Base-by-base conservation (phyloP, 2,888 invertebrate species). In the Macaria notata region DNA sequence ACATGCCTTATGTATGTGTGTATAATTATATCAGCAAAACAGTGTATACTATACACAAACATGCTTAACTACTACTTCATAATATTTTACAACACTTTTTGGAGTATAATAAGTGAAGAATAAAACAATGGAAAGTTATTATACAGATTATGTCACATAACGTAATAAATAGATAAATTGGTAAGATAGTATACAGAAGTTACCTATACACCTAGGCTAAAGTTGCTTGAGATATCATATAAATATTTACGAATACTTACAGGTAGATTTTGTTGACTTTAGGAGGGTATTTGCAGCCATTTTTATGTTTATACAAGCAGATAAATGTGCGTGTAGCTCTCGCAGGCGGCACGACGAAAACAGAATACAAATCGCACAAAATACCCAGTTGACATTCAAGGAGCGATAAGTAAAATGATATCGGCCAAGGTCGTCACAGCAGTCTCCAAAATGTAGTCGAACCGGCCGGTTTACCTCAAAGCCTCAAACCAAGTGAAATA, bases 221-320 rank as follows among this genome's bases (percentile, higher is more conserved):
- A 6, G 33, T 36, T 6, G 33, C 7, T 36, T 6, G 4, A 4
- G 5, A 6, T 36, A 36, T 36, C 7, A 6, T 36, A 36, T 36
- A 7, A 1, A 36, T 36, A 7, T 36, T 4, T 36, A 36, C 5
- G 7, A 3, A 43, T 46, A 83, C 86, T 86, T 79, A 88, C 88
- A 68, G 62, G 77, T 70, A 46, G 80, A 67, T 78, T 82, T 88
- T 0, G 81, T 68, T 9, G 84, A 76, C 61, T 81, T 87, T 44
- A 83, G 63, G 3, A 88, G 65, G 1, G 75, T 76, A 57, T 76
- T 72, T 51, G 79, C 69, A 69, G 85, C 85, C 89, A 89, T 89
- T 63, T 67, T 33, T 19, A 44, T 45, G 33, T 46, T 36, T 19
- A 3, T 46, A 19, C 4, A 31, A 3, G 31, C 42, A 49, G 46